Percentiles rank a stretch among this genome's conserved stretches.
Conservation (phyloP, 2,888 invertebrate genomes). For the Pteria penguin region DNA sequence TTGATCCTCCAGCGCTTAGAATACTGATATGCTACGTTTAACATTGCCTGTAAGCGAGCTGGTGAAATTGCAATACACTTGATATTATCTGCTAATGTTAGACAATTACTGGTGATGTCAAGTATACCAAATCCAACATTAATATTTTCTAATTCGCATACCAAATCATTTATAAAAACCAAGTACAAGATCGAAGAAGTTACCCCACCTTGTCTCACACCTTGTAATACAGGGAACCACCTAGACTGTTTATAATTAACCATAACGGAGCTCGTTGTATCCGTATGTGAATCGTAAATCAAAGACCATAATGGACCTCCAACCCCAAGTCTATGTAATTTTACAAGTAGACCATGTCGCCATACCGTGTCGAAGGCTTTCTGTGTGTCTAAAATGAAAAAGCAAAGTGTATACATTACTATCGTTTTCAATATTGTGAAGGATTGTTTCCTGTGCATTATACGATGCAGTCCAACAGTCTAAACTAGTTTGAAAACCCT, state of each 20-base stretch:
- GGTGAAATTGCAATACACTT: constrained; percentile 7
- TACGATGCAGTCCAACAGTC: constrained; percentile 10
- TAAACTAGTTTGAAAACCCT: not conserved
- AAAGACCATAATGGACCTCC: constrained; percentile 11
- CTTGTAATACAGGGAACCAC: constrained; percentile 16
- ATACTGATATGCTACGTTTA: constrained; percentile 2
- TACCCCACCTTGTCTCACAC: constrained; percentile 22
- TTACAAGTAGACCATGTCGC: constrained; percentile 1
- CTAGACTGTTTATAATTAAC: not conserved
- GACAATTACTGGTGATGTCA: not conserved
- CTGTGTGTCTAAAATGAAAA: constrained; percentile 3
- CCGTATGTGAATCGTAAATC: not conserved
- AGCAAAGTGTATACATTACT: constrained; percentile 11
- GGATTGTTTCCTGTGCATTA: constrained; percentile 14
- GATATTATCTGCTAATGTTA: constrained; percentile 8
- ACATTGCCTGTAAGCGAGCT: constrained; percentile 2
- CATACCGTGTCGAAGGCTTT: constrained; percentile 28
- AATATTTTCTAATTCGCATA: not conserved
- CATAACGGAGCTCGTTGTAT: constrained; percentile 14
- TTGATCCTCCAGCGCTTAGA: not conserved
- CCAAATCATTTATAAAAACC: constrained; percentile 14
- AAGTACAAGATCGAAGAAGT: constrained; percentile 12
- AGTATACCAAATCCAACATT: not conserved
- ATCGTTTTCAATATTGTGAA: constrained; percentile 13
- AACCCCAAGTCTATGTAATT: not conserved